Percentiles rank a stretch among this genome's conserved stretches.
These are phyloP conservation scores for Burhinus oedicnemus DNA, from an alignment of 2,113 vertebrate species.

Conservation along the genomic window DNA sequence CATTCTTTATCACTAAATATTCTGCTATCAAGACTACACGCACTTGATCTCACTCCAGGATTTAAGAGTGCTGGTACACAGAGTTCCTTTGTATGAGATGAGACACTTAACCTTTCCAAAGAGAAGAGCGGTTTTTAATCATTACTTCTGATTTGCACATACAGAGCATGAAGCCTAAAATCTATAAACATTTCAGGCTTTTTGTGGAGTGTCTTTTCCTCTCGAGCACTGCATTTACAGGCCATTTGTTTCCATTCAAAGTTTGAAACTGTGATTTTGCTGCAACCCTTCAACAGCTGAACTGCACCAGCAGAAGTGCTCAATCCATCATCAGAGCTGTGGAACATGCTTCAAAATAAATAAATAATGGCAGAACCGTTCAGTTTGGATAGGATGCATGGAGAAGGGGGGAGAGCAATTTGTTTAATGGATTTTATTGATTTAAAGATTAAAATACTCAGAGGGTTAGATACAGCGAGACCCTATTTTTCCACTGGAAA, in stretches of 20 bases:
- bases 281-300: neutral
- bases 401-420: slow-evolving; percentile 57
- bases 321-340: slow-evolving; percentile 31
- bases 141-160: slow-evolving; percentile 30
- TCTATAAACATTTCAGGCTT: neutral
- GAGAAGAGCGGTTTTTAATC: slow-evolving; percentile 53
- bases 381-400: neutral
- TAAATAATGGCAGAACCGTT: neutral
- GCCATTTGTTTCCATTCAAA: slow-evolving; percentile 31
- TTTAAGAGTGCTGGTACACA: slow-evolving; percentile 46
- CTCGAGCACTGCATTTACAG: neutral
- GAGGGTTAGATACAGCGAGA: slow-evolving; percentile 24
- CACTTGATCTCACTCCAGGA: slow-evolving; percentile 66
- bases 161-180: neutral
- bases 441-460: slow-evolving; percentile 64
- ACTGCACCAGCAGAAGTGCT: neutral
- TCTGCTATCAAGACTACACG: slow-evolving; percentile 42
- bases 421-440: slow-evolving; percentile 77
- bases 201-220: neutral
- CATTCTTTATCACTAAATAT: slow-evolving; percentile 50
- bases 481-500: slow-evolving; percentile 51
- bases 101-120: slow-evolving; percentile 65
- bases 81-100: slow-evolving; percentile 52
- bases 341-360: neutral
- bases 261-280: slow-evolving; percentile 1